Base-by-base conservation (phyloP, 2,797 vertebrate species). In the Loriculus beryllinus region DNA sequence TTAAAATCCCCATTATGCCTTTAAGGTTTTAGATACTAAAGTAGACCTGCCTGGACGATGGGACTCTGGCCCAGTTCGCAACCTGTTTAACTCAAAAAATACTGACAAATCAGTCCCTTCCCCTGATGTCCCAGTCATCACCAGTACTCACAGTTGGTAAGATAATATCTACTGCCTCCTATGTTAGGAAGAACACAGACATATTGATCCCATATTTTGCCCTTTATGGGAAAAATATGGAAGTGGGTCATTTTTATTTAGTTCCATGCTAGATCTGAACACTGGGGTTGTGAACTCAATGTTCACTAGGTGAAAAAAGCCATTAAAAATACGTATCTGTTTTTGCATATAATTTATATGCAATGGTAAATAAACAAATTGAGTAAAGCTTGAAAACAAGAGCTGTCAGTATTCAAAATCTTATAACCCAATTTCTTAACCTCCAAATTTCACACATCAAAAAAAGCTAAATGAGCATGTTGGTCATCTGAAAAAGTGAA, bases 401-500 rank as follows among this genome's bases (percentile, higher is more conserved):
- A 80, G 12, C 10, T 75, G 59, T 62, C 80, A 79, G 78, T 75
- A 64, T 62, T 78, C 86, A 92, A 80, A 90, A 91, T 84, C 39
- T 90, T 29, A 63, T 59, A 93, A 77, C 12, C 19, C 22, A 76
- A 12, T 81, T 94, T 90, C 33, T 20, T 76, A 72, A 67, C 8
- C 12, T 4, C 7, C 14, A 57, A 67, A 74, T 72, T 82, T 96
- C 75, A 42, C 31, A 71, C 21, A 43, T 77, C 12, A 83, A 28
- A 59, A 67, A 90, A 90, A 40, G 3, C 63, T 74, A 47, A 86
- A 52, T 7, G 5, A 1, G 12, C 23, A n/a, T 33, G 22, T n/a
- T 84, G 57, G 47, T 70, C 60, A 70, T 87, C 82, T 86, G 91
- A 91, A 91, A 72, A 54, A 86, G 48, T 77, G 85, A 95, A 96